Base-by-base conservation (phyloP, 30 jellyfish, hydroid and myxozoan genomes). In the Chironex yamaguchii region DNA sequence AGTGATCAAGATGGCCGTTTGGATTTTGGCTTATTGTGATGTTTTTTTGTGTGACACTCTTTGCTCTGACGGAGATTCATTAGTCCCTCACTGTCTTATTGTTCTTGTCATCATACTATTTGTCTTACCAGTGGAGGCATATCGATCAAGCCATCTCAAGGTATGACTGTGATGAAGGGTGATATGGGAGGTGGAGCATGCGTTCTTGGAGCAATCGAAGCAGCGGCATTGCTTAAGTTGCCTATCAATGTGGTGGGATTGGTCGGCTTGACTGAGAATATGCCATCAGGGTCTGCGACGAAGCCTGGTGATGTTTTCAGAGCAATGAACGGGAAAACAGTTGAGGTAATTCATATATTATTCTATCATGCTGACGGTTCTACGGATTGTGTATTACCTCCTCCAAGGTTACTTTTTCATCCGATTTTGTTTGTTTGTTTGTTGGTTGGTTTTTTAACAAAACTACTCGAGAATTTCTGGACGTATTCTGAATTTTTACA, bases 111-210 rank as follows among this genome's bases (percentile, higher is more conserved):
- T 11, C 54, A 20, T 22, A 1, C 13, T 62, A 32, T 53, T 23
- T 51, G 42, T 4, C 23, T 0, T 50, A 31, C 17, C 72, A 96
- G 98, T 66, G 99, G 99, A 54, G 99, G 99, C 1, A 96, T 96
- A 21, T 90, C 98, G 28, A 72, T 96, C 52, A 96, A 96, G 63
- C 99, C 98, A 51, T 85, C 97, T 14, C 33, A 88, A n/a, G 86
- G 85, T 4, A 96, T 96, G 99, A 92, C 95, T 11, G 93, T 76
- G 35, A 96, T 96, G 99, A 87, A 87, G 33, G 99, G 97, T 17
- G 99, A 96, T 77, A 96, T 96, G 99, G 97, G 97, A 20, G 99
- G 99, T 4, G 98, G 96, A n/a, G 99, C 99, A 53, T 90, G 98
- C 85, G 98, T 96, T 49, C 85, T 90, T 52, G 98, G 94, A 17